A percentile compares a stretch with the other conserved stretches of the same genome.
phyloP scores from a whole-genome alignment of 2,113 vertebrate genomes.

The Channa maculata region DNA sequence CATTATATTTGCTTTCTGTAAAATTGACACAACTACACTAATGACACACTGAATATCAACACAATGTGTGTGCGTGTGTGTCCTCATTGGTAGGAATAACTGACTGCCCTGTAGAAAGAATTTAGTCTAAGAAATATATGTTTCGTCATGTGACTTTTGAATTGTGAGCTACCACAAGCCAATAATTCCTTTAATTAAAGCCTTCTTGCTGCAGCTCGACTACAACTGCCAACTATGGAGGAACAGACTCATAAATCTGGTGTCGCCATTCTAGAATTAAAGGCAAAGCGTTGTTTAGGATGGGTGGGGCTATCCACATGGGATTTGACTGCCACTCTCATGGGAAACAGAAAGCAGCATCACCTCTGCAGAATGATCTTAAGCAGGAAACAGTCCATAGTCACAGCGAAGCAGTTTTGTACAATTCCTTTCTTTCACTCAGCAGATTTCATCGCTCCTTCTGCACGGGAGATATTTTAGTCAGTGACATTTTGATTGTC shows the following conservation, averaged over 20 bases:
- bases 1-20: too few species aligned
- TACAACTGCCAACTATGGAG: slow-evolving; percentile 43
- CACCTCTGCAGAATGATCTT: slow-evolving; percentile 1
- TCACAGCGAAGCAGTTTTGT: slow-evolving; percentile 19
- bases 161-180: slow-evolving; percentile 47
- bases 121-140: slow-evolving; percentile 23
- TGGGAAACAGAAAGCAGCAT: slow-evolving; percentile 35
- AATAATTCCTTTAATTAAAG: slow-evolving; percentile 73
- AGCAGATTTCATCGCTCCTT: slow-evolving; percentile 48
- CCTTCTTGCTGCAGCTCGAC: slow-evolving; percentile 36
- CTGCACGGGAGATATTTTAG: slow-evolving; percentile 54
- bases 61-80: background rate
- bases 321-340: slow-evolving; percentile 28
- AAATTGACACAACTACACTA: too few species aligned
- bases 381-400: slow-evolving; percentile 3
- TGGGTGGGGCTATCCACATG: slow-evolving; percentile 43
- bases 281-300: slow-evolving; percentile 56
- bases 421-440: slow-evolving; percentile 40
- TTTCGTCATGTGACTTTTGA: slow-evolving; percentile 46
- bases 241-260: slow-evolving; percentile 53
- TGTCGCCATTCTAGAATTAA: slow-evolving; percentile 34
- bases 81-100: background rate
- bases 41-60: too few species aligned
- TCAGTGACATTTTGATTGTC: slow-evolving; percentile 72
- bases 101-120: background rate